Base-by-base conservation (phyloP, 2,113 vertebrate species). In the Oncorhynchus clarkii region DNA sequence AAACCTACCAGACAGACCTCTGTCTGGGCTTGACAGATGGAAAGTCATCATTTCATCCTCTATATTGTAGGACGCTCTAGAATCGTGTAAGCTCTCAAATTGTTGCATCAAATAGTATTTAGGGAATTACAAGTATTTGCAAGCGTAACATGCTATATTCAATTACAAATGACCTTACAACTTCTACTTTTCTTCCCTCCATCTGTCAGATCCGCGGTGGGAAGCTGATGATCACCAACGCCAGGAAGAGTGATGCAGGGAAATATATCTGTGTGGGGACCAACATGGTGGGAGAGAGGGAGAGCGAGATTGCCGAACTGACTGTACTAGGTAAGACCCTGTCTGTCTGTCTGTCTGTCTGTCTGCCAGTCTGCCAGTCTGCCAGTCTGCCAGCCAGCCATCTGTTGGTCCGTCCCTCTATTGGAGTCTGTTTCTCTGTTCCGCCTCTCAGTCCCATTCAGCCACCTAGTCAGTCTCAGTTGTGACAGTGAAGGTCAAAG, bases 141-240 rank as follows among this genome's bases (percentile, higher is more conserved):
- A 5, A 54, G 13, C 16, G 16, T 54, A 54, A 54, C 51, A 54
- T 54, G 16, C 51, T 54, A 54, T 54, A 54, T 54, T 54, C 51
- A 54, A 5, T 31, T 45, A 45, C 39, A 45, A 45, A 31, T 45
- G 67, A n/a, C 31, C 45, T 54, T 45, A 27, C 48, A 16, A 51
- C 70, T 39, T 62, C 2, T 75, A 3, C 20, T 82, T 31, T 65
- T 82, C 34, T 80, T 39, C n/a, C 84, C 68, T 71, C 49, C 80
- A 69, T 77, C 1, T 71, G 88, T 60, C 86, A 99, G 98, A 98
- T 98, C 79, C 96, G 98, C 90, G 95, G 97, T 72, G 97, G 98
- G 76, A 99, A 99, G 81, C 96, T 99, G 80, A 99, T 99, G 98
- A 98, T 99, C 86, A 99, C 98, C 51, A 99, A 98, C 72, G 96